These are phyloP conservation scores for Aphaenogaster rudis DNA, from an alignment of 1,140 invertebrate genomes.

Conservation along the genomic window DNA sequence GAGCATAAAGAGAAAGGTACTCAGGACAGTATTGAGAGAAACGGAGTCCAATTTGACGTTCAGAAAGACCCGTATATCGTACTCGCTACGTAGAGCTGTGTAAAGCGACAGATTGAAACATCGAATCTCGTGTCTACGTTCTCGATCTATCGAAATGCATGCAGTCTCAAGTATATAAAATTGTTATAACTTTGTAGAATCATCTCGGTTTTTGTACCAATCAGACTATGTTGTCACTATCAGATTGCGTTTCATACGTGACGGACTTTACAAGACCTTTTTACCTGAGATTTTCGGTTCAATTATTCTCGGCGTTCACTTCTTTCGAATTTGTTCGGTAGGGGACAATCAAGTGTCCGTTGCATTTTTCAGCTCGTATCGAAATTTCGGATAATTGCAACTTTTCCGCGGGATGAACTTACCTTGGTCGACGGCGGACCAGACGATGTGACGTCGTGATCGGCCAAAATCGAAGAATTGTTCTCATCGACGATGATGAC, in stretches of 20 bases:
- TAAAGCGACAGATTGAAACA: constrained; percentile 52
- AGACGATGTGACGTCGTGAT: constrained; percentile 91
- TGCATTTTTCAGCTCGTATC: constrained; percentile 39
- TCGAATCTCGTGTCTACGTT: constrained; percentile 47
- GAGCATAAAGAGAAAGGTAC: constrained; percentile 26
- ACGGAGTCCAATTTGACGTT: constrained; percentile 32
- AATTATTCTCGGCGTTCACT: constrained; percentile 66
- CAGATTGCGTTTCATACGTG: constrained; percentile 19
- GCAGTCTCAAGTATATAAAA: constrained; percentile 70
- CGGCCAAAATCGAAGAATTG: constrained; percentile 93
- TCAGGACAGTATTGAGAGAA: constrained; percentile 42
- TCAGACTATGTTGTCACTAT: constrained; percentile 33
- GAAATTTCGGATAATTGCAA: not conserved
- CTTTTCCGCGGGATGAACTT: constrained; percentile 77
- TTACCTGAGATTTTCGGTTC: constrained; percentile 74
- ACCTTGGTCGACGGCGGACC: constrained; percentile 94
- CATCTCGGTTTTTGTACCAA: constrained; percentile 26
- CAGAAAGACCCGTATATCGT: constrained; percentile 10
- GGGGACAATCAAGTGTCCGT: constrained; percentile 31
- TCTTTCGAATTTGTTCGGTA: constrained; percentile 62
- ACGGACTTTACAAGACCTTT: constrained; percentile 67
- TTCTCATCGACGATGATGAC: constrained; percentile 96
- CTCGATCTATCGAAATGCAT: constrained; percentile 63
- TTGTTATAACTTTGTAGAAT: constrained; percentile 53
- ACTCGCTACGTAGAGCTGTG: constrained; percentile 51